Evolutionary conservation across 1,140 invertebrate species (phyloP).

Genomic region (Pteromalus puparum): DNA sequence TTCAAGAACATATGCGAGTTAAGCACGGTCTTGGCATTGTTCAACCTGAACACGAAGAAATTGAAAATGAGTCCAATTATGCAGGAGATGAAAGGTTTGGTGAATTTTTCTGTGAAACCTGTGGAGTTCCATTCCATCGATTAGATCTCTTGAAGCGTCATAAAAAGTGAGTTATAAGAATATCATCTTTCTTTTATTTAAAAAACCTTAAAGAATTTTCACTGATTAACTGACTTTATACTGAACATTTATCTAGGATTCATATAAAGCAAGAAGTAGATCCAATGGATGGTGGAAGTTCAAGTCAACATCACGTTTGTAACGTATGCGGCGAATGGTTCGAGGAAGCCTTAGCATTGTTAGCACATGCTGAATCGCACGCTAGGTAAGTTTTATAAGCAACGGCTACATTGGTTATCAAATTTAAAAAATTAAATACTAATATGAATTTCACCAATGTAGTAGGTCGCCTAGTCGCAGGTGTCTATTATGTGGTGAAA

Average conservation of each 20-base stretch:
- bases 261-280: slow-evolving; percentile 76
- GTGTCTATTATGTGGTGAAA: slow-evolving; percentile 82
- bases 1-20: slow-evolving; percentile 80
- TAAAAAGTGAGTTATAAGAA: slow-evolving; percentile 70
- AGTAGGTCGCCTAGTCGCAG: slow-evolving; percentile 72
- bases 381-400: slow-evolving; percentile 72
- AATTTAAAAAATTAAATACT: not conserved
- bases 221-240: slow-evolving; percentile 34
- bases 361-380: slow-evolving; percentile 86
- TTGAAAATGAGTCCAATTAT: slow-evolving; percentile 76
- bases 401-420: not conserved
- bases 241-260: slow-evolving; percentile 59
- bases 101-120: slow-evolving; percentile 85
- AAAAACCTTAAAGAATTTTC: slow-evolving; percentile 34
- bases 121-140: slow-evolving; percentile 85
- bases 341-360: slow-evolving; percentile 82
- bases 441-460: not conserved
- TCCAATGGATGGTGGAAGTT: slow-evolving; percentile 67
- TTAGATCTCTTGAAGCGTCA: slow-evolving; percentile 84
- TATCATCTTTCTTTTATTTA: slow-evolving; percentile 21
- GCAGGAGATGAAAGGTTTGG: slow-evolving; percentile 81
- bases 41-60: slow-evolving; percentile 72
- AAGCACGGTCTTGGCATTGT: slow-evolving; percentile 75
- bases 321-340: slow-evolving; percentile 86
- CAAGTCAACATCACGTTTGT: slow-evolving; percentile 79